Evolutionary conservation across 35 echinoderm and acorn worm species (phyloP), one percentile per base, ranked within the genome.

Genomic region (Lytechinus pictus): DNA sequence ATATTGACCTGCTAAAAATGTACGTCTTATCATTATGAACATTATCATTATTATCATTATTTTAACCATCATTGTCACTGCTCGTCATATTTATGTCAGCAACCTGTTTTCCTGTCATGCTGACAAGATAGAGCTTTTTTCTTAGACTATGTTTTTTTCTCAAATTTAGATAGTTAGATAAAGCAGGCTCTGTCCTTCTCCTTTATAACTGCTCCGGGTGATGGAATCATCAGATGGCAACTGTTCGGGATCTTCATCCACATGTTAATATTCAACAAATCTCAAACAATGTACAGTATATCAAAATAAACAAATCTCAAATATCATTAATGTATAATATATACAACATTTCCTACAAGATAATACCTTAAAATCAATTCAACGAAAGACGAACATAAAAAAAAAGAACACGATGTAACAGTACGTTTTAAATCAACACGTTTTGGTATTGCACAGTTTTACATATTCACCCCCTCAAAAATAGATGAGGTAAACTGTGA

Each of bases 301-400:
- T 71, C 61, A 71, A 71, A 71, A 71, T 71, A 71, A 71, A 71
- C 61, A 71, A 71, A 71, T 71, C 61, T 71, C 61, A 71, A 21
- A 71, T 21, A 21, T 71, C 24, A 3, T 71, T 12, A 71, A 71
- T 71, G 61, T 71, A 71, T 71, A 71, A 71, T 71, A 71, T 71
- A 71, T 71, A 71, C 61, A 71, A 71, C 61, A 71, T 71, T 71
- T 71, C 5, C 61, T 71, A 71, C 14, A 71, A 71, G 14, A 13
- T 19, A 71, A 19, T 19, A 14, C 10, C 16, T 71, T 19, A 71
- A 71, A 21, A 71, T 71, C 61, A 71, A 71, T 21, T 21, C 5
- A 21, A 71, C 61, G 61, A 71, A 71, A 71, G 61, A 71, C 61
- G 24, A 71, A 71, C 61, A 71, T 21, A 13, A 71, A 71, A 71